Conservation (phyloP, 1,140 invertebrate species). For the Aphelenchoides fujianensis region DNA sequence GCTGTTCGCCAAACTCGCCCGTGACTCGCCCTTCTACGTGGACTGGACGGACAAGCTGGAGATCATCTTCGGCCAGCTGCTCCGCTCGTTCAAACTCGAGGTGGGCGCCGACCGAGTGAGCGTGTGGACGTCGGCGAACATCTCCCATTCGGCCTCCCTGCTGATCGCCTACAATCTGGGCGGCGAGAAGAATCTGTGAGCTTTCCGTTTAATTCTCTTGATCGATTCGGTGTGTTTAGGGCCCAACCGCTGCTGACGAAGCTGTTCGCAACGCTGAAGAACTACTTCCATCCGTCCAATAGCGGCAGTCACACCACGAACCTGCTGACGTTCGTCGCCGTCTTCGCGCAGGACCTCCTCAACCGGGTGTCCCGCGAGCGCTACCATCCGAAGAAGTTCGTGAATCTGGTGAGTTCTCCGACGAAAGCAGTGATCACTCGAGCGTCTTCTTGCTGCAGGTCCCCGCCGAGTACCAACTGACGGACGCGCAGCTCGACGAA, state of each 20-base stretch:
- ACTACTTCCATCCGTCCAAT: slow-evolving; percentile 85
- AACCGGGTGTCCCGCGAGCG: slow-evolving; percentile 52
- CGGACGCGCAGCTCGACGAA: slow-evolving; percentile 76
- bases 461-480: slow-evolving; percentile 72
- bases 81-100: slow-evolving; percentile 75
- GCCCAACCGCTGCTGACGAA: slow-evolving; percentile 75
- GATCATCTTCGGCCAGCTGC: slow-evolving; percentile 75
- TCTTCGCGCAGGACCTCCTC: slow-evolving; percentile 34
- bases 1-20: slow-evolving; percentile 73
- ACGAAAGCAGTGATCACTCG: too few relatives aligned
- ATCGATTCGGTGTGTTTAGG: too few relatives aligned
- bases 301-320: slow-evolving; percentile 64
- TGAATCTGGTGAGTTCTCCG: too few relatives aligned
- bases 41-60: slow-evolving; percentile 71
- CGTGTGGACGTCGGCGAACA: slow-evolving; percentile 23
- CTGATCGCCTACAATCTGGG: slow-evolving; percentile 35
- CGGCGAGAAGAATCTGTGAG: slow-evolving; percentile 57
- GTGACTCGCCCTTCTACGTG: slow-evolving; percentile 76
- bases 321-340: slow-evolving; percentile 43
- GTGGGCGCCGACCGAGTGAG: slow-evolving; percentile 70
- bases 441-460: too few relatives aligned
- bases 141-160: slow-evolving; percentile 17
- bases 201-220: slow-evolving; percentile 57
- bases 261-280: slow-evolving; percentile 78
- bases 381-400: slow-evolving; percentile 37